A percentile compares a stretch with the other conserved stretches of the same genome.
phyloP scores from a whole-genome alignment of 2,888 invertebrate species.

The Sarcophaga caerulescens region DNA sequence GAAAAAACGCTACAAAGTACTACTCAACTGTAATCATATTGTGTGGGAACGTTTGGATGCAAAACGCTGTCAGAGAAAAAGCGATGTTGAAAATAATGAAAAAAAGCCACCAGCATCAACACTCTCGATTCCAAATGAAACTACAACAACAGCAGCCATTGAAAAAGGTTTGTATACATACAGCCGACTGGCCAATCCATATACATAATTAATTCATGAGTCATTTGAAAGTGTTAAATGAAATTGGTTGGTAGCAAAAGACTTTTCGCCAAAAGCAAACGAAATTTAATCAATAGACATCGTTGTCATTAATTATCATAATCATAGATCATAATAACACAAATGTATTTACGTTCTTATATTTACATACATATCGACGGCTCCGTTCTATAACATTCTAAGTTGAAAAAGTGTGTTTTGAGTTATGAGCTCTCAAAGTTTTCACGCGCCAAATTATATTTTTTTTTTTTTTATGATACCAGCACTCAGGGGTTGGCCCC shows the following conservation, averaged over 20 bases:
- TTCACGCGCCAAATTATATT: too few relatives aligned
- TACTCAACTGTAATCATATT: constrained; percentile 84
- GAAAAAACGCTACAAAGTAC: constrained; percentile 84
- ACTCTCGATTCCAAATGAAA: constrained; percentile 1
- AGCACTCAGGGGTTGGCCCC: too few relatives aligned
- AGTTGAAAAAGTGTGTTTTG: too few relatives aligned
- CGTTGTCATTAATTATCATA: too few relatives aligned
- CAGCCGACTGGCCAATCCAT: too few relatives aligned
- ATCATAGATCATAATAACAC: too few relatives aligned
- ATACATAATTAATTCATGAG: background rate
- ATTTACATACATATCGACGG: too few relatives aligned
- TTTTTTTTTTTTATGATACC: too few relatives aligned
- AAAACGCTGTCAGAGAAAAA: constrained; percentile 78
- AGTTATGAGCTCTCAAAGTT: too few relatives aligned
- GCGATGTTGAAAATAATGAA: constrained; percentile 22
- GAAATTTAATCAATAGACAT: background rate
- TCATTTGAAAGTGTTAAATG: background rate
- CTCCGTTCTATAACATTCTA: too few relatives aligned
- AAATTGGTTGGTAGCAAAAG: constrained; percentile 5
- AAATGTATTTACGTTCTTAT: too few relatives aligned
- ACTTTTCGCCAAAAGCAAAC: background rate
- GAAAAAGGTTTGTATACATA: constrained; percentile 56
- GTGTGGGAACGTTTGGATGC: constrained; percentile 84
- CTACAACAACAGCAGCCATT: constrained; percentile 32
- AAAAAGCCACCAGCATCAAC: constrained; percentile 29